Evolutionary conservation across 2,797 vertebrate species (phyloP), one percentile per base, ranked within the genome.

Genomic region (Pipistrellus kuhlii): DNA sequence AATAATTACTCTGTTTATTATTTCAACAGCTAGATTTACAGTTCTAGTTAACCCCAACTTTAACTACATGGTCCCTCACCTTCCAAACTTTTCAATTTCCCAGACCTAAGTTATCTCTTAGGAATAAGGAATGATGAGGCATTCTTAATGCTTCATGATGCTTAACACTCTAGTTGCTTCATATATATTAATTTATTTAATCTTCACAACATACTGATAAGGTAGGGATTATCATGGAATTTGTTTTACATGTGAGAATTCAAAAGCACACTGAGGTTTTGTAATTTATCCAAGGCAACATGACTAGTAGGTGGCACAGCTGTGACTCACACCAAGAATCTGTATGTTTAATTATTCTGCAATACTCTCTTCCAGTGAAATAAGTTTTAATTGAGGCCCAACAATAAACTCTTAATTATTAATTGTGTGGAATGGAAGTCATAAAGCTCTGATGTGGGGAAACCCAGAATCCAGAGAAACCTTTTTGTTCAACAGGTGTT

Each of bases 1-100:
- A 94, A 95, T 93, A 91, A 97, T 97, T 96, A 97, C 90, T 95
- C 91, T 95, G 97, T 89, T 96, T 97, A 92, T 97, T 97, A 97
- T 98, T 97, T 95, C 96, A 93, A 82, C 46, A 72, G 78, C 69
- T 76, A 93, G 94, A 94, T 96, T 97, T 96, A 95, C n/a, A 62
- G 62, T 83, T 84, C 71, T 46, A 86, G 68, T 90, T 86, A 91
- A 73, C 23, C 73, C 18, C 46, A 84, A 84, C 41, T 94, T 96
- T 72, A 95, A 88, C 75, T 94, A 73, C 73, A 75, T 27, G 21
- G 76, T 48, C 64, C 92, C 92, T 95, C 46, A 84, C 81, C 92
- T 95, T 88, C 77, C 51, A 91, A 94, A 92, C 41, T 95, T 96
- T 93, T 89, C 69, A 32, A 27, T 91, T 95, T 97, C 62, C 55